Evolutionary conservation across 2,888 invertebrate species (phyloP).

Genomic region (Saturnia pavonia): DNA sequence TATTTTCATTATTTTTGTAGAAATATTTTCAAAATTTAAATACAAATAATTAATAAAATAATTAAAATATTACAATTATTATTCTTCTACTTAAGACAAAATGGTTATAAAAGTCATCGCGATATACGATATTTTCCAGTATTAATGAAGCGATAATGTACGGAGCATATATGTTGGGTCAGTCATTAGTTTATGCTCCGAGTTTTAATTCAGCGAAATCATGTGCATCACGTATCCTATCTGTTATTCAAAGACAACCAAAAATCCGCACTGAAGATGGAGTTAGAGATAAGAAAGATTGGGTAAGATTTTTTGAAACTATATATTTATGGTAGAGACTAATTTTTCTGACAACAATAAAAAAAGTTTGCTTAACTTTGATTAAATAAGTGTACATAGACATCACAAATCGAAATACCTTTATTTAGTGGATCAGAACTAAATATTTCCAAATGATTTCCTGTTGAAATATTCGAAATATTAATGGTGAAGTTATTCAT

Average conservation of each 20-base stretch:
- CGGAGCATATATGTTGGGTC: constrained; percentile 89
- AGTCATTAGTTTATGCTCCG: constrained; percentile 88
- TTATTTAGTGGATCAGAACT: too few species aligned
- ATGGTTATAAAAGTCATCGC: background rate
- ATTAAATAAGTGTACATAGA: too few species aligned
- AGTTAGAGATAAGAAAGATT: constrained; percentile 56
- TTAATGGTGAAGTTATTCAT: too few species aligned
- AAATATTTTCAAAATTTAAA: too few species aligned
- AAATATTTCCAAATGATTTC: too few species aligned
- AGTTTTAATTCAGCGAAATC: constrained; percentile 86
- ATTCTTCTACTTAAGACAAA: too few species aligned
- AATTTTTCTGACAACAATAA: background rate
- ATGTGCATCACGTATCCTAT: constrained; percentile 59
- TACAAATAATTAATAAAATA: too few species aligned
- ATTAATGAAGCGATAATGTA: constrained; percentile 88
- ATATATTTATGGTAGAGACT: background rate
- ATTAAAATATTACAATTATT: too few species aligned
- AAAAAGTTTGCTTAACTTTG: too few species aligned
- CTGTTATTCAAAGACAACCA: constrained; percentile 56
- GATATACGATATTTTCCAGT: constrained; percentile 53
- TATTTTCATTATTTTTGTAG: too few species aligned
- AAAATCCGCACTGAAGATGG: constrained; percentile 54
- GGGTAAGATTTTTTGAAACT: constrained; percentile 45
- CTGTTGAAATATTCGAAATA: too few species aligned
- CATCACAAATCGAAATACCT: too few species aligned